Evolutionary conservation across 2,888 invertebrate genomes (phyloP), one percentile per base, ranked within the genome.

Genomic region (Synanthedon myopaeformis): DNA sequence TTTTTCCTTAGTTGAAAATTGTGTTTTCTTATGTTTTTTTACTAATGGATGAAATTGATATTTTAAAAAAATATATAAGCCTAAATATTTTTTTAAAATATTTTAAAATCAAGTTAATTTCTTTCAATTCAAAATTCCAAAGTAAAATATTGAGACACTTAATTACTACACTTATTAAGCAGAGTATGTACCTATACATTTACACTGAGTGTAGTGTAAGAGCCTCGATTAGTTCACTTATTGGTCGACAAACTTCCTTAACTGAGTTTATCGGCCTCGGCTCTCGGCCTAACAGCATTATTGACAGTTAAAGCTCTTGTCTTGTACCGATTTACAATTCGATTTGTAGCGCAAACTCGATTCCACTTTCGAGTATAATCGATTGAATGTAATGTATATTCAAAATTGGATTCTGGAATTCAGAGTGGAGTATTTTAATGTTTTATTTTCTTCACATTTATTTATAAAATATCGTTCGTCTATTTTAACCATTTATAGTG

Each of bases 231-330:
- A 70, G 68, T 65, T 66, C 72, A 70, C 68, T 75, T 75, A 76
- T 76, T 70, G 74, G 73, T 72, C 67, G 64, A 66, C 71, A 79
- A 84, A 82, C 77, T 82, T 76, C 59, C 55, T 58, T 79, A 81
- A 82, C 70, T 58, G 57, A 70, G 72, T 82, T 79, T 72, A 58
- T 55, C 58, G 61, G 66, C 69, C 67, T 60, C 66, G 67, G 74
- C 62, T 61, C 69, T 60, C 61, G 59, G 61, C 59, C 67, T 80
- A 82, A 82, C 69, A 59, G 57, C 61, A 66, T 83, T 82, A 78
- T 61, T 64, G 65, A 64, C 69, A 67, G 70, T 75, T 73, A 74
- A 67, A 66, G 63, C 67, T 70, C 70, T 69, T 69, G 70, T 66
- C 76, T 74, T 67, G 71, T 74, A 45, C 72, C 76, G 74, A 76